Evolutionary conservation across 53 echinoderm and acorn worm genomes (phyloP), one percentile per base, ranked within the genome.

Genomic region (Henricia sp.): DNA sequence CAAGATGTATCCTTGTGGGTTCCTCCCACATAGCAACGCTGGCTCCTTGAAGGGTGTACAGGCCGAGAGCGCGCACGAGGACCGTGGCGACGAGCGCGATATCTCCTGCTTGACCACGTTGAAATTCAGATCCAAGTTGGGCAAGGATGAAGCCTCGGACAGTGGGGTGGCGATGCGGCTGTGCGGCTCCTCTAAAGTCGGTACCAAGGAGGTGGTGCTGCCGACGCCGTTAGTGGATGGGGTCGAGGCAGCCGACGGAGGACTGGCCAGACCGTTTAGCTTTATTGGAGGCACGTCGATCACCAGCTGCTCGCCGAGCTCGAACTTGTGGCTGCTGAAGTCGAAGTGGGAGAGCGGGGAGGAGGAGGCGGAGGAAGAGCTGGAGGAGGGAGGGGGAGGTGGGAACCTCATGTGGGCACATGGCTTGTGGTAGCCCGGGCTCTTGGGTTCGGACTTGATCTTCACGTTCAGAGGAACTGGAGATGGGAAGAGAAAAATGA

Each of bases 391-490:
- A 13, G 87, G 34, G 27, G 77, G 71, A 73, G 70, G 9, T 9
- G 87, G 90, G 14, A 92, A 85, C 83, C 90, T 99, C 89, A 89
- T 92, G 89, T 94, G 94, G 11, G 99, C 92, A 53, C 99, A 99
- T 82, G 99, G 89, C 71, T 99, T 99, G 88, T 99, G 99, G 77
- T 92, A 99, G 46, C 86, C 78, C n/a, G 99, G 99, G 58, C 99
- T 99, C 46, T 86, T 90, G 0, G 99, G 99, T 64, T 95, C 99
- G 29, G 94, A 75, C 74, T 97, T 97, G 65, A 97, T 97, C 77
- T 94, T 94, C 50, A 94, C 88, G 83, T 84, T 86, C 24, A 94
- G 77, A 28, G 94, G 99, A 80, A 99, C 99, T 95, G 89, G 33
- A 89, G 55, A 52, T 56, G 25, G 57, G 37, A 27, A 41, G 73